Base-by-base conservation (phyloP, 2,113 vertebrate species). In the Pleuronectes platessa region DNA sequence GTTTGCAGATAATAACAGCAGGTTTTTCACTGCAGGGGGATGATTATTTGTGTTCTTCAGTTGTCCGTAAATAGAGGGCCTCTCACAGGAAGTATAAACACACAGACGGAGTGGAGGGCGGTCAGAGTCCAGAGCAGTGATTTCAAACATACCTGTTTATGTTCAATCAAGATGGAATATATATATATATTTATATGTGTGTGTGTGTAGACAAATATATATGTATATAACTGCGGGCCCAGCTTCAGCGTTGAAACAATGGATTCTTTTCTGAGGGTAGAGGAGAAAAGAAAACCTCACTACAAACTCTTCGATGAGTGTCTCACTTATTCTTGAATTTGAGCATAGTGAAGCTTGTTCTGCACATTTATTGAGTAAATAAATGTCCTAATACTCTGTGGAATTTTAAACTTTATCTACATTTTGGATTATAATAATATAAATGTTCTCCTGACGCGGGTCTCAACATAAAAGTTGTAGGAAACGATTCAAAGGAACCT, bases 21-120 rank as follows among this genome's bases (percentile, higher is more conserved):
- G 95, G 97, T 96, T 97, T 96, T 97, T 96, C 90, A 96, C 94
- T 93, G 88, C 93, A 94, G 93, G 93, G 90, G 88, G 84, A 94
- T 97, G 96, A 97, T 98, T 98, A 97, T 98, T 98, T 97, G 95
- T 96, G 94, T 95, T 97, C 94, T 96, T 95, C 95, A 93, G 92
- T 94, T 96, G 95, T 96, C 95, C 95, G 95, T 96, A 98, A 98
- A 98, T 96, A 97, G 93, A 96, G 93, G 95, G 95, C 96, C 95
- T 95, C 96, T 96, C 93, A 93, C 95, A 95, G 95, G 96, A 97
- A 95, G 95, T 94, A 96, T 97, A 98, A 97, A 98, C 96, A 97
- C 93, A 89, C 94, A 94, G 94, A 83, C 93, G 93, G 74, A 87
- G 94, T 93, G 93, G 95, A 97, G 96, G 96, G 95, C 95, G 95